Evolutionary conservation across 2,113 vertebrate genomes (phyloP), one percentile per base, ranked within the genome.

Genomic region (Micronisus gabar): DNA sequence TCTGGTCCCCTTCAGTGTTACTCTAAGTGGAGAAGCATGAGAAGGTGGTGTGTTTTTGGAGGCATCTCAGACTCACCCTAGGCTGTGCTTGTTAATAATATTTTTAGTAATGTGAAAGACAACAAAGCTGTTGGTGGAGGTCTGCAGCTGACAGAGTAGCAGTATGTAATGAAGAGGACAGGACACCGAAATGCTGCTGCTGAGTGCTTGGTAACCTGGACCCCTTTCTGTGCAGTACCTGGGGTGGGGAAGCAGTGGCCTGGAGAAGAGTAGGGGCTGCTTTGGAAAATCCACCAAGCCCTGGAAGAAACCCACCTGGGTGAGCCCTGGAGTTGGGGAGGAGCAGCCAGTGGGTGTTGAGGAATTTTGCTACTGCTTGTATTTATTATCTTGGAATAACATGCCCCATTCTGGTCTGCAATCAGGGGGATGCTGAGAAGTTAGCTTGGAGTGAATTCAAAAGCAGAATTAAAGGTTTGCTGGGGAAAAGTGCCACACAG

Each of bases 401-500:
- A 27, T 2, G 3, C 29, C 22, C 32, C 1, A 2, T 27, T 83
- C 71, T 72, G n/a, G 52, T 22, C n/a, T n/a, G 71, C 58, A n/a
- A 1, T 6, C 48, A 10, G 38, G 6, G 52, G 23, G 26, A 14
- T 55, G 74, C 66, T 72, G 66, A 55, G 56, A 62, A 32, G 29
- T 36, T 12, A n/a, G 15, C 30, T 56, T 41, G 83, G 71, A 80
- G 62, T 1, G 2, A 55, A 32, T 68, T 26, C 19, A 41, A 48
- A 38, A 27, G 1, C 14, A 1, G 1, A 1, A 11, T 3, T 19
- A 70, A 11, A 65, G 40, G 40, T 38, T 86, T 81, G 19, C 2
- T 48, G 40, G 78, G 68, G 68, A 61, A 29, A 63, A 68, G 26
- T 19, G 36, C 47, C 26, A 11, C 17, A 0, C 16, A 48, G 56